Evolutionary conservation across 2,113 vertebrate species (phyloP), one percentile per base, ranked within the genome.

Genomic region (Oenanthe melanoleuca): DNA sequence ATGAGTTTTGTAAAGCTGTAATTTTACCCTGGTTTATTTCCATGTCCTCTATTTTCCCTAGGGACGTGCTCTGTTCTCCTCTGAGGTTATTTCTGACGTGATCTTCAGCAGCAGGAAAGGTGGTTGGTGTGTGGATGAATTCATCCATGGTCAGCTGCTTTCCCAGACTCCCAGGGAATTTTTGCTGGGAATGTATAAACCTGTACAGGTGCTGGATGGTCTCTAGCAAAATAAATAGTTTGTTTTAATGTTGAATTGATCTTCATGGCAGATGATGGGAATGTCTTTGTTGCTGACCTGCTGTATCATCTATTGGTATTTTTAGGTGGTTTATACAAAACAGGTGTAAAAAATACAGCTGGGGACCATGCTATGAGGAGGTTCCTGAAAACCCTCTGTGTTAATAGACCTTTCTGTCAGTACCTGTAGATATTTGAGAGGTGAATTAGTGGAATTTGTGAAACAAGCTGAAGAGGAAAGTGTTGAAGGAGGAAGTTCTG

Each of bases 21-120:
- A 80, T 96, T 85, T 84, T 89, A 90, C 56, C 57, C 82, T 82
- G 60, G n/a, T 89, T 91, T 91, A 50, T 86, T 95, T 97, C 88
- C 78, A 59, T 1, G 72, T 75, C 85, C 60, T 87, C 71, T 84
- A 0, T 82, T 61, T 84, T 87, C 84, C 61, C 88, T 31, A 20
- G 71, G 79, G 59, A 44, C 2, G 5, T 16, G 9, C 40, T 87
- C 61, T 80, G 47, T 33, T 91, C 50, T 86, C 53, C 25, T 70
- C 55, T 78, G 80, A 95, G 59, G 26, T 82, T 88, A 21, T 88
- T 57, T 60, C 74, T 85, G 73, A 87, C 12, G 42, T 67, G 93
- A 37, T 69, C 70, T 80, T 59, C 52, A 80, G 64, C 61, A 82
- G 50, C 74, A 70, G 88, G 80, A 88, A 90, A 37, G 67, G 33